These are phyloP conservation scores for Actinernus sp. DNA, from an alignment of 92 coral and sea anemone genomes.

Conservation along the genomic window DNA sequence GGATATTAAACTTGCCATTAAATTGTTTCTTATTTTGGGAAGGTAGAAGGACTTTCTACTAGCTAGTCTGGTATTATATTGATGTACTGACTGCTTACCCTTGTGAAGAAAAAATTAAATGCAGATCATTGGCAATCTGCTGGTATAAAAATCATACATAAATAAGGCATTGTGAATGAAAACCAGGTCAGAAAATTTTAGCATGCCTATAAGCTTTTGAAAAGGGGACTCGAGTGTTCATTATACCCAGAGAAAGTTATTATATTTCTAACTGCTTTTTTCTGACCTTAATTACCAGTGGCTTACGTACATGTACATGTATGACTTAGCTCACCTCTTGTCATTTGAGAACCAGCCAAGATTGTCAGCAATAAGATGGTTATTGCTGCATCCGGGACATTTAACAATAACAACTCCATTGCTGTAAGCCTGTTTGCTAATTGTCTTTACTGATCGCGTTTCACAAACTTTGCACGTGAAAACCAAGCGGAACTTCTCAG, in stretches of 20 bases:
- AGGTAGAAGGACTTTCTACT: too few relatives aligned
- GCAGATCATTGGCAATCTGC: too few relatives aligned
- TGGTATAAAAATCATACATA: too few relatives aligned
- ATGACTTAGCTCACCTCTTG: constrained; percentile 68
- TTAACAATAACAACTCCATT: constrained; percentile 95
- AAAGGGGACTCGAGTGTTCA: too few relatives aligned
- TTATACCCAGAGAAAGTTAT: too few relatives aligned
- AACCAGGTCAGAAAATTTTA: too few relatives aligned
- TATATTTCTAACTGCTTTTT: too few relatives aligned
- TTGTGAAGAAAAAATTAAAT: not conserved
- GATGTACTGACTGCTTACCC: not conserved
- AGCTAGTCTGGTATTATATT: too few relatives aligned
- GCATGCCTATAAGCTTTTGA: too few relatives aligned
- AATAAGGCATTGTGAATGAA: too few relatives aligned
- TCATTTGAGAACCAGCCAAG: constrained; percentile 89
- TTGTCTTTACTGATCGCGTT: constrained; percentile 76
- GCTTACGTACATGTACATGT: not conserved
- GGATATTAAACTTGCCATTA: too few relatives aligned
- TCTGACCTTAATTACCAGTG: not conserved
- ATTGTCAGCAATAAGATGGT: constrained; percentile 96
- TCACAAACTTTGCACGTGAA: constrained; percentile 95
- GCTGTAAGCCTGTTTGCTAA: constrained; percentile 89
- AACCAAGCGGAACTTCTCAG: constrained; percentile 73
- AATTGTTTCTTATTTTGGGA: too few relatives aligned
- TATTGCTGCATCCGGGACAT: constrained; percentile 88